Evolutionary conservation across 2,113 vertebrate species (phyloP), one percentile per base, ranked within the genome.

Genomic region (Tachuris rubrigastra): DNA sequence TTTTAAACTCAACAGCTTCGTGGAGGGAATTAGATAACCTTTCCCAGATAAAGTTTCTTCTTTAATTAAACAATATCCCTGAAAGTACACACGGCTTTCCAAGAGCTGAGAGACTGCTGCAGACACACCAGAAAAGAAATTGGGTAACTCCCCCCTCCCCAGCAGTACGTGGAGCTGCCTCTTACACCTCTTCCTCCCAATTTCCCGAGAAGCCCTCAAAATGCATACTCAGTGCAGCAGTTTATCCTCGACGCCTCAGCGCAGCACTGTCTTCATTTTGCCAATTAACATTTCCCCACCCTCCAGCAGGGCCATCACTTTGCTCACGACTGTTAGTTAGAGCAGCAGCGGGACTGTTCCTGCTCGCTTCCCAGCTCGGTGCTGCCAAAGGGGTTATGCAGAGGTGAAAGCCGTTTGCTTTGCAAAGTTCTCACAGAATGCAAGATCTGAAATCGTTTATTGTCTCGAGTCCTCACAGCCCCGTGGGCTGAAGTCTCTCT

Each of bases 51-150:
- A 91, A 81, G 60, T 68, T 93, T 81, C 68, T 74, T 85, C 77
- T 81, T 95, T 93, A 95, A 96, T 92, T 95, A 96, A 91, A 91
- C 87, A 91, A 28, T 60, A 89, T 73, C 58, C 42, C 74, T 73
- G 72, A 39, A 87, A 94, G 87, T 35, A 89, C 44, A 49, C 76
- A 69, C 62, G 44, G 12, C 58, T 68, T 56, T 47, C 18, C 63
- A 8, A 49, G 84, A 87, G 44, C 73, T 31, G 80, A 5, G 74
- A 85, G 71, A 35, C 53, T 42, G 62, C 28, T 17, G 49, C 74
- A 82, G 77, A 75, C 35, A 25, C 65, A 92, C 33, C 35, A 79
- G 65, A 72, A 95, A 91, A 91, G 59, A 65, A 94, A 93, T 65
- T 52, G 89, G 83, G 89, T 56, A 82, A 56, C 73, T 92, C 84